Evolutionary conservation across 2,888 invertebrate species (phyloP).

Genomic region (Gastracanthus pulcherrimus): DNA sequence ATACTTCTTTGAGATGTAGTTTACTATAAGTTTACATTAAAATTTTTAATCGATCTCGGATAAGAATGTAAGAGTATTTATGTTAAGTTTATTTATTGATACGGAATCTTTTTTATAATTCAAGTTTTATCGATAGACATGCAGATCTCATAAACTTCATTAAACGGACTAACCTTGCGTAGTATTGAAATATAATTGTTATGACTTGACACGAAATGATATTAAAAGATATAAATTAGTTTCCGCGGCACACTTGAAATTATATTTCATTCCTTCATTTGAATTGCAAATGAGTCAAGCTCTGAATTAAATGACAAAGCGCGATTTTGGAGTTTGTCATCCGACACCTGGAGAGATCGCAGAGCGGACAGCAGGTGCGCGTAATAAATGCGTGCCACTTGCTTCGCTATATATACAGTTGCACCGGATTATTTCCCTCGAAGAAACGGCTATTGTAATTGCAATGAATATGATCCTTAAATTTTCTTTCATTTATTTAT

Average conservation of each 20-base stretch:
- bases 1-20: no score
- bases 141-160: no score
- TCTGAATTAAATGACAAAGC: constrained; percentile 50
- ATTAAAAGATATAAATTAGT: constrained; percentile 33
- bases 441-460: constrained; percentile 25
- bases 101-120: no score
- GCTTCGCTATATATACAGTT: background rate
- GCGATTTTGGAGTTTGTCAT: constrained; percentile 55
- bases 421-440: background rate
- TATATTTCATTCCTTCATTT: background rate
- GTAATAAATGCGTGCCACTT: constrained; percentile 29
- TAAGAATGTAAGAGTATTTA: no score
- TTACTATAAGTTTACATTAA: no score
- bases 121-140: no score
- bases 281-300: constrained; percentile 43
- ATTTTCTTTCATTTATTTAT: background rate
- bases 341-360: constrained; percentile 48
- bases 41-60: no score
- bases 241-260: background rate
- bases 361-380: constrained; percentile 39
- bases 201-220: background rate
- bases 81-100: no score
- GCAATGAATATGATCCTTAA: background rate
- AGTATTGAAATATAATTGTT: background rate
- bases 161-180: no score